Conservation (phyloP, 2,113 vertebrate species). For the Hippoglossus stenolepis region DNA sequence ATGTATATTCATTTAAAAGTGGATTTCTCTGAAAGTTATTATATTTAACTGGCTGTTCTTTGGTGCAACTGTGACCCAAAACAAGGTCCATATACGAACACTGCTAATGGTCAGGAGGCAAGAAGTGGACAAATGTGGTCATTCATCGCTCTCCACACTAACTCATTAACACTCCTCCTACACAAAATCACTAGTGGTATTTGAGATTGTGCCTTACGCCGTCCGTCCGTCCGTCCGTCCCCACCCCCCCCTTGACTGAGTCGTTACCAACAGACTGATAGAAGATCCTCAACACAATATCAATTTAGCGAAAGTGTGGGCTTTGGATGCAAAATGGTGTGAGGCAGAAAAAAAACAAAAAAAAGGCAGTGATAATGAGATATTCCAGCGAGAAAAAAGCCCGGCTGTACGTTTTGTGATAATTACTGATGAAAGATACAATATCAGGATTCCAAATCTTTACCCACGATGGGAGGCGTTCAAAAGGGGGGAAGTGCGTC, state of each 20-base stretch:
- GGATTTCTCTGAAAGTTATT: not conserved
- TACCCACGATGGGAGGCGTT: not conserved
- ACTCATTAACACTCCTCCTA: constrained; percentile 50
- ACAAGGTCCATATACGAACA: not conserved
- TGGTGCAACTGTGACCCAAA: not conserved
- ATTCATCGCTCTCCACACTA: constrained; percentile 33
- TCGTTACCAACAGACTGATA: constrained; percentile 34
- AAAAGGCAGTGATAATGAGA: constrained; percentile 1
- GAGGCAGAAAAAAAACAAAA: not conserved
- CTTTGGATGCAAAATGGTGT: constrained; percentile 32
- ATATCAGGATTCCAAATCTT: constrained; percentile 34
- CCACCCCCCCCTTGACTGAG: constrained; percentile 20
- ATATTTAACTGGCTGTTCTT: not conserved
- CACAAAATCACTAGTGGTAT: constrained; percentile 47
- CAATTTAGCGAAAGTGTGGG: constrained; percentile 38
- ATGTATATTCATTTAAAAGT: not conserved
- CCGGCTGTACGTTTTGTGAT: constrained; percentile 12
- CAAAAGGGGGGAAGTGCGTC: constrained; percentile 44
- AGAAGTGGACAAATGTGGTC: constrained; percentile 29
- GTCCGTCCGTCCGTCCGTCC: constrained; percentile 8
- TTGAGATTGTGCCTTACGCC: constrained; percentile 33
- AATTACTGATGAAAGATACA: constrained; percentile 29
- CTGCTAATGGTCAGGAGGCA: constrained; percentile 14
- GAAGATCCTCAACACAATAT: constrained; percentile 20
- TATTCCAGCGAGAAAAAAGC: not conserved